Conservation (phyloP, 2,797 vertebrate genomes). For the Decapterus maruadsi region DNA sequence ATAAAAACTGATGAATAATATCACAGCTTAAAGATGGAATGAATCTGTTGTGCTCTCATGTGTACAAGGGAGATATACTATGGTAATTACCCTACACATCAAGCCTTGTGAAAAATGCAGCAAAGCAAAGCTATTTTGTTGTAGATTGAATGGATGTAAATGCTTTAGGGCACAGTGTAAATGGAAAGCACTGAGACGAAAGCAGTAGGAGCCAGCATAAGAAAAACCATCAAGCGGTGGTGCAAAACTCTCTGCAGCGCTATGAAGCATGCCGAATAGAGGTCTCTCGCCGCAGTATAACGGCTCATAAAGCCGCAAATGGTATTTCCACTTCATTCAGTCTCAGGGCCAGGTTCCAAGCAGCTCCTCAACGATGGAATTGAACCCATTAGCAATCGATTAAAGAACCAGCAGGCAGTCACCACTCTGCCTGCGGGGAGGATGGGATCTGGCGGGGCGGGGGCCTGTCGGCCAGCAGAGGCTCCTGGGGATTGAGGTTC, state of each 20-base stretch:
- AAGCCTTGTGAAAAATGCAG: slow-evolving; percentile 71
- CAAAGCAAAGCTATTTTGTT: slow-evolving; percentile 78
- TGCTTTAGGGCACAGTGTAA: slow-evolving; percentile 80
- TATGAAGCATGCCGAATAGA: slow-evolving; percentile 86
- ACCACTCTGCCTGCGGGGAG: slow-evolving; percentile 72
- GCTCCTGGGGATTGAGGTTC: slow-evolving; percentile 69
- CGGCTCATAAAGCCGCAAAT: slow-evolving; percentile 88
- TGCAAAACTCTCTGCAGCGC: slow-evolving; percentile 82
- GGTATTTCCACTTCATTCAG: slow-evolving; percentile 89
- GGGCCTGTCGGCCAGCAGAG: slow-evolving; percentile 50
- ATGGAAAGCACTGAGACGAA: slow-evolving; percentile 83
- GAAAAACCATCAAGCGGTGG: slow-evolving; percentile 85
- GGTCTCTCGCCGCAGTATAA: slow-evolving; percentile 87
- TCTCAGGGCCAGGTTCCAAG: slow-evolving; percentile 87
- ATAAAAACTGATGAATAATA: slow-evolving; percentile 69
- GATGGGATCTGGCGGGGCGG: slow-evolving; percentile 41
- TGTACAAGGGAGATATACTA: slow-evolving; percentile 70
- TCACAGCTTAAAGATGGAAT: slow-evolving; percentile 51
- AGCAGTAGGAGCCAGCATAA: slow-evolving; percentile 74
- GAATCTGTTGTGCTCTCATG: slow-evolving; percentile 57
- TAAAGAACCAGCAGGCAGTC: slow-evolving; percentile 88
- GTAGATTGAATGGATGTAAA: slow-evolving; percentile 78
- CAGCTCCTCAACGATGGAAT: slow-evolving; percentile 85
- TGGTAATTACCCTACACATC: slow-evolving; percentile 72
- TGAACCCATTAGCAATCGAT: slow-evolving; percentile 90